These are phyloP conservation scores for Peromyscus attwateri DNA, from an alignment of 2,797 vertebrate species.

Conservation along the genomic window DNA sequence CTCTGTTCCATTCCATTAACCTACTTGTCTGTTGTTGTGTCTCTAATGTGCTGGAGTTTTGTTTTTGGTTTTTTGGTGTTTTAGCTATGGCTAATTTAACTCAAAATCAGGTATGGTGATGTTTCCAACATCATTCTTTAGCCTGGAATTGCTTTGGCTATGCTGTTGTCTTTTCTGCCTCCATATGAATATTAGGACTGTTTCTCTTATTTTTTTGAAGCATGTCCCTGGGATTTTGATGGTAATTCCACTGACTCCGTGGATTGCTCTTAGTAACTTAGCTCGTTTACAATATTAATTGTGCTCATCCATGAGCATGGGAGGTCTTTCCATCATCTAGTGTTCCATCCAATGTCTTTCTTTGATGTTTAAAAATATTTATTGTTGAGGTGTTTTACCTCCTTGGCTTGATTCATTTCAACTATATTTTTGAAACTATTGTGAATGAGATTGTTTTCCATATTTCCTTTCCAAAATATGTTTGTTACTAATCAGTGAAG, in stretches of 20 bases:
- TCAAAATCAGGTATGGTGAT: background rate
- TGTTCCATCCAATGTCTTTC: background rate
- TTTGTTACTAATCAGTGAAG: background rate
- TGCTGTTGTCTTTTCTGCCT: background rate
- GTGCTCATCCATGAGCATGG: background rate
- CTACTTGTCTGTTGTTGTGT: background rate
- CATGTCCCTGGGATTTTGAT: background rate
- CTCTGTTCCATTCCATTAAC: background rate
- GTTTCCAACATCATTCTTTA: background rate
- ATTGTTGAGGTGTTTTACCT: background rate
- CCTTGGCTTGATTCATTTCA: background rate
- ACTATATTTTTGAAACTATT: background rate
- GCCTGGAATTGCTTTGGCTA: background rate
- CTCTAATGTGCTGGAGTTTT: background rate
- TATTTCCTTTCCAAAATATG: background rate
- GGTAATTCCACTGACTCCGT: background rate
- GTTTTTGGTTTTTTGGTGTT: background rate
- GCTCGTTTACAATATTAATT: background rate
- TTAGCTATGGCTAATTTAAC: background rate
- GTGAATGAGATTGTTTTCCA: background rate
- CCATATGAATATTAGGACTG: background rate
- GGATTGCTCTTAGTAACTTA: background rate
- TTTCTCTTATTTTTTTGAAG: background rate
- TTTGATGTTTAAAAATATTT: background rate
- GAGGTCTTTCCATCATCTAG: background rate